Evolutionary conservation across 35 echinoderm and acorn worm genomes (phyloP), one percentile per base, ranked within the genome.

Genomic region (Patiria miniata): DNA sequence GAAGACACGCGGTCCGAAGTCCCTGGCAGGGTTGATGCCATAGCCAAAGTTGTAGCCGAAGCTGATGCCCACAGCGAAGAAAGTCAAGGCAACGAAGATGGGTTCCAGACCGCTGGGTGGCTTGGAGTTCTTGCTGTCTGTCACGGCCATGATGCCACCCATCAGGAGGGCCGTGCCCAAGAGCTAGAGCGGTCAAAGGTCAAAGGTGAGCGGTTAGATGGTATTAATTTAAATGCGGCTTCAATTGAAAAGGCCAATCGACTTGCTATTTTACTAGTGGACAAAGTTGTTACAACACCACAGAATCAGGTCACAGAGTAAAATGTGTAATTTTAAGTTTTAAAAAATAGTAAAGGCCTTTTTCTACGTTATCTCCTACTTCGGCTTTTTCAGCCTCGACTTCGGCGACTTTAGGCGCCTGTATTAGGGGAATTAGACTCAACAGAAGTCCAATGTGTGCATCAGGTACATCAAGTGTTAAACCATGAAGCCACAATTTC

Each of bases 71-170:
- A 95, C 82, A 28, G 36, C 93, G 26, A 95, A 69, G 30, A 91
- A 83, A 5, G 83, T 51, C 33, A 91, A 18, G 30, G 88, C 93
- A 15, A 95, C 90, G 78, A 93, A 56, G 19, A 91, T 58, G 7
- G 95, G 88, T 29, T 89, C 91, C 85, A 97, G 65, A 21, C 95
- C 95, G 1, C 30, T 54, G 4, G 91, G 84, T 8, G 95, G 95
- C 42, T 93, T 88, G n/a, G 81, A 81, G 54, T 97, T 97, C 15
- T 79, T 44, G 40, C 90, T 85, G 56, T 97, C 95, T 36, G 92
- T 91, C 54, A 93, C 86, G 0, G 95, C 95, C 18, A 91, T 58
- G 44, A 96, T 96, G 56, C 94, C 87, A 3, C 51, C 94, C 34
- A 92, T 57, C 8, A 97, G 77, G 18, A 97, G 87, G 14, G 91